These are phyloP conservation scores for Capitella teleta DNA, from an alignment of 1,140 invertebrate species.

Conservation along the genomic window DNA sequence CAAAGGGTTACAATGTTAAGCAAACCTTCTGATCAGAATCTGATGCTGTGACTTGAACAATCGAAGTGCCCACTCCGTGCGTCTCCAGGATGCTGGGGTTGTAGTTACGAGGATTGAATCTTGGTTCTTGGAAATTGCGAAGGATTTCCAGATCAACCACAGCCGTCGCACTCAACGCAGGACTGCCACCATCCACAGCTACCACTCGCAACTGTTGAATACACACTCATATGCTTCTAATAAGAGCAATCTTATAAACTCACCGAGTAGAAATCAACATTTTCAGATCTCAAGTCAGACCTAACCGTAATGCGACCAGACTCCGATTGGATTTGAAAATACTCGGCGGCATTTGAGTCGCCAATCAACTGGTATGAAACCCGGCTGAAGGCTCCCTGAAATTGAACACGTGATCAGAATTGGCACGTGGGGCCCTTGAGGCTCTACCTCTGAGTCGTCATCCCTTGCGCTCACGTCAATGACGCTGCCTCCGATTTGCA, in stretches of 20 bases:
- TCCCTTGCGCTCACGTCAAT: slow-evolving; percentile 3
- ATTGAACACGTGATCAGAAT: slow-evolving; percentile 4
- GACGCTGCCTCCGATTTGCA: neutral
- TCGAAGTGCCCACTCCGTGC: slow-evolving; percentile 1
- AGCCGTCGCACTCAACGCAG: slow-evolving; percentile 4
- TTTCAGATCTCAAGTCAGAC: slow-evolving; percentile 7
- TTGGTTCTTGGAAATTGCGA: slow-evolving; percentile 5
- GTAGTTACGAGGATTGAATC: slow-evolving; percentile 5
- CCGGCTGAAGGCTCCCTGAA: slow-evolving; percentile 18
- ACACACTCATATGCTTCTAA: neutral
- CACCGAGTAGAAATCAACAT: slow-evolving; percentile 13
- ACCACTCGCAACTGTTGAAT: slow-evolving; percentile 6
- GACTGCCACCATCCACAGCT: slow-evolving; percentile 3
- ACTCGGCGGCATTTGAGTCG: slow-evolving; percentile 14
- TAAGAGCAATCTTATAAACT: slow-evolving; percentile 2
- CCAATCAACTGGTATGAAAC: slow-evolving; percentile 23
- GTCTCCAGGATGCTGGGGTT: slow-evolving; percentile 8
- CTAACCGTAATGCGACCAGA: slow-evolving; percentile 18
- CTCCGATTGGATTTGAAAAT: slow-evolving; percentile 16
- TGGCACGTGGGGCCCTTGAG: neutral
- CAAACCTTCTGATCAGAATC: slow-evolving; percentile 19
- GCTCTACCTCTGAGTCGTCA: neutral
- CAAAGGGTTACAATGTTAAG: too few relatives aligned
- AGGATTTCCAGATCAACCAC: slow-evolving; percentile 7
- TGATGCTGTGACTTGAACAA: slow-evolving; percentile 10